Evolutionary conservation across 2,888 invertebrate genomes (phyloP).

Genomic region (Thysanoteuthis rhombus): DNA sequence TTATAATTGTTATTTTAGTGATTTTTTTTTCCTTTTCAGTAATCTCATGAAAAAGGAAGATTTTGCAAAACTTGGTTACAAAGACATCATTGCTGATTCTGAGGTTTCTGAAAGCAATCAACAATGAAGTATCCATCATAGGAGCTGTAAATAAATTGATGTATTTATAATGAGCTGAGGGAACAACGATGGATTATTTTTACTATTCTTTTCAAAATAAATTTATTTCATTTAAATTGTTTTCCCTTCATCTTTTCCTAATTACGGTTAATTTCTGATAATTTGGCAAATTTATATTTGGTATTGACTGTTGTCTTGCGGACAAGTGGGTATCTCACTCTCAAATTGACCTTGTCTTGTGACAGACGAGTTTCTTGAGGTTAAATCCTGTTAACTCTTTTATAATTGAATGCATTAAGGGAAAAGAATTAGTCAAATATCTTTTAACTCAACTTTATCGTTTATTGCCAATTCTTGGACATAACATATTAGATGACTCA

Average conservation of each 20-base stretch:
- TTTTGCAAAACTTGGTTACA: constrained; percentile 85
- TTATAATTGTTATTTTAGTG: background rate
- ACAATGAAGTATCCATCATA: background rate
- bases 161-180: background rate
- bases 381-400: background rate
- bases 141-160: background rate
- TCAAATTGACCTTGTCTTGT: background rate
- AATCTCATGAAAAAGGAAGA: constrained; percentile 93
- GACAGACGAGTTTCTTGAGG: background rate
- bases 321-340: background rate
- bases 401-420: background rate
- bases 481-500: too few relatives aligned
- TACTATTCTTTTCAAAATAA: background rate
- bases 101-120: background rate
- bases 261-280: background rate
- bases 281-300: background rate
- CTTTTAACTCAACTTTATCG: too few relatives aligned
- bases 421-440: background rate
- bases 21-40: constrained; percentile 45
- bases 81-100: constrained; percentile 44
- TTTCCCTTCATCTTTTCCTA: background rate
- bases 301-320: background rate
- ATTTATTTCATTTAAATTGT: background rate
- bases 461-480: too few relatives aligned
- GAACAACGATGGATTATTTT: background rate